Evolutionary conservation across 1,140 invertebrate genomes (phyloP), one percentile per base, ranked within the genome.

Genomic region (Ips nitidus): DNA sequence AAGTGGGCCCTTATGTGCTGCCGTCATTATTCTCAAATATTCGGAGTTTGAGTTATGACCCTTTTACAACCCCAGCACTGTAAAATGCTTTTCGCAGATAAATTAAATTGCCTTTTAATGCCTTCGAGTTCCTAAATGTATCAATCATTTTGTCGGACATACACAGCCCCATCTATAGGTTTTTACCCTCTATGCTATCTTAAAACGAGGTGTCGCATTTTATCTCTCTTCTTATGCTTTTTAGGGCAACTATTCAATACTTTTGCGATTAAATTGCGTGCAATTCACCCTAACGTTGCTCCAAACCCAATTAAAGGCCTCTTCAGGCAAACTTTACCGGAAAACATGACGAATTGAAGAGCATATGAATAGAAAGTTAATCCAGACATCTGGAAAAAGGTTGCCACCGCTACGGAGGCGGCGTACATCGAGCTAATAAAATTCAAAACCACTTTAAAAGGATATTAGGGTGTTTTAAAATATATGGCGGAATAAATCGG

Each of bases 401-500:
- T 2, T 3, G 45, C 45, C 22, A 22, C 22, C 22, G 3, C 6
- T 50, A 50, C 45, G 45, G 45, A 2, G 45, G 45, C 52, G 5
- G 57, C 4, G 22, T 22, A 22, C 22, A 22, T 22, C 22, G 42
- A 8, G 39, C 39, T 61, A 61, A 61, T 61, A 61, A 61, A 61
- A 61, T 61, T 61, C 42, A 61, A 8, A 47, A 41, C 58, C 7
- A 61, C n/a, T 61, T 61, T 47, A 61, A 47, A 61, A 47, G 3
- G 58, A 45, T 45, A 61, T 61, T 61, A 61, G 43, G 58, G 58
- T 5, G 38, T 41, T 57, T 61, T 61, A 36, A 61, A 61, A 61
- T 61, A 61, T 61, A 61, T 61, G 58, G 40, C 8, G 58, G 40
- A 47, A 61, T 61, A 61, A 61, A 61, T 61, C 58, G 58, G 58